Base-by-base conservation (phyloP, 2,797 vertebrate genomes). In the Parambassis ranga region DNA sequence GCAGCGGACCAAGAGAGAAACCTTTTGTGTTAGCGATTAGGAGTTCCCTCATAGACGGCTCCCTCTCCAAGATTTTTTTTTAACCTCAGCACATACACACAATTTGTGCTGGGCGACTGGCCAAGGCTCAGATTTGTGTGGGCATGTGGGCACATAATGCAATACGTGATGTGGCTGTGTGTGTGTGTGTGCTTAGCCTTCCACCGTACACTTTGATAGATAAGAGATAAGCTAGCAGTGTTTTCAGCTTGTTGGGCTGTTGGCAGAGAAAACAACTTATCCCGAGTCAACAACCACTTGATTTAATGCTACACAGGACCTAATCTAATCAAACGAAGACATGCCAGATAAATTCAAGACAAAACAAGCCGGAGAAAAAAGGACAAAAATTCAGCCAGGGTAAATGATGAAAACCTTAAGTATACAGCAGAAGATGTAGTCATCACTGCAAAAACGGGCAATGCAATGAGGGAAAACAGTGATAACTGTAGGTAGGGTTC, bases 1-100 rank as follows among this genome's bases (percentile, higher is more conserved):
- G 82, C 81, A 73, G 78, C 46, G 13, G 68, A 77, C 76, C 81
- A 82, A 58, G 27, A 70, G 42, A 68, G 33, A 46, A 23, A 31
- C 65, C 31, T 44, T 72, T 80, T 75, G 59, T 77, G 63, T 44
- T 59, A 37, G 24, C 26, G 20, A 60, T 39, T 56, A 65, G 70
- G 52, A 64, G 44, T 52, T 58, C 62, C 52, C 64, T 55, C 79
- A 69, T 67, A 70, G 57, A 77, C 49, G 35, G 23, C 24, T 57
- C 60, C 51, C 23, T 43, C 33, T 14, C 26, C 13, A 4, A 37
- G 10, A 24, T 44, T 57, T 20, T 19, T 37, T 70, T 68, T 42
- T 39, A 55, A 53, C 67, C 36, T 38, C 37, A 5, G 49, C n/a
- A 48, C n/a, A 50, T 15, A 31, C 38, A 44, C 28, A 18, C 26